phyloP scores from a whole-genome alignment of 2,113 vertebrate species.

The Equus quagga region DNA sequence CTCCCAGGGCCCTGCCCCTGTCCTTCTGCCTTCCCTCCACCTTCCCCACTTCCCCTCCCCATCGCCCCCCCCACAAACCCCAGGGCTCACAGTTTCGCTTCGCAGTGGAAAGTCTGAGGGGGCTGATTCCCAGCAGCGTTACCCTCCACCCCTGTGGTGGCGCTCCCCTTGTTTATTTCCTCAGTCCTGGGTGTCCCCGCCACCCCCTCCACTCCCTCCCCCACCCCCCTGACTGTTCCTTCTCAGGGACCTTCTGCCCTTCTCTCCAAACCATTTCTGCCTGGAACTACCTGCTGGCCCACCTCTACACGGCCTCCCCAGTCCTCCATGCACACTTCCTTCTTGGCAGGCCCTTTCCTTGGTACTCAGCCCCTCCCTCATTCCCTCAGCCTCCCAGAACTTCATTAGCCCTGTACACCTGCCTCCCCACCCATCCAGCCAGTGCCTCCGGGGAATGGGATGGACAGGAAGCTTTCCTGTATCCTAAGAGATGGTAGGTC shows the following conservation, averaged over 20 bases:
- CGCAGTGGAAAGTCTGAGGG: conserved; percentile 88
- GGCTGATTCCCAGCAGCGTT: conserved; percentile 87
- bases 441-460: background rate
- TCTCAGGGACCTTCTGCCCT: background rate
- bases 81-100: conserved; percentile 82
- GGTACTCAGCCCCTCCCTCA: background rate
- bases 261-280: background rate
- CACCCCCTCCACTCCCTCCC: background rate
- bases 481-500: background rate
- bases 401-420: background rate
- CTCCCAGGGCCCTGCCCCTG: conserved; percentile 44
- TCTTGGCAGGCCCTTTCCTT: background rate
- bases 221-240: background rate
- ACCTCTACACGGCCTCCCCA: background rate
- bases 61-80: conserved; percentile 75
- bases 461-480: background rate
- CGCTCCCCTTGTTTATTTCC: conserved; percentile 81
- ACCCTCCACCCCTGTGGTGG: conserved; percentile 71
- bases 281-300: background rate
- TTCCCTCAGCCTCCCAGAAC: background rate
- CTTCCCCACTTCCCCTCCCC: conserved; percentile 66
- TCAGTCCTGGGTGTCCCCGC: conserved; percentile 72
- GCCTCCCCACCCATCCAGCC: background rate
- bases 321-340: background rate
- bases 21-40: conserved; percentile 58